These are phyloP conservation scores for Drosophila oshimai DNA, from an alignment of 1,140 invertebrate species.

Conservation along the genomic window DNA sequence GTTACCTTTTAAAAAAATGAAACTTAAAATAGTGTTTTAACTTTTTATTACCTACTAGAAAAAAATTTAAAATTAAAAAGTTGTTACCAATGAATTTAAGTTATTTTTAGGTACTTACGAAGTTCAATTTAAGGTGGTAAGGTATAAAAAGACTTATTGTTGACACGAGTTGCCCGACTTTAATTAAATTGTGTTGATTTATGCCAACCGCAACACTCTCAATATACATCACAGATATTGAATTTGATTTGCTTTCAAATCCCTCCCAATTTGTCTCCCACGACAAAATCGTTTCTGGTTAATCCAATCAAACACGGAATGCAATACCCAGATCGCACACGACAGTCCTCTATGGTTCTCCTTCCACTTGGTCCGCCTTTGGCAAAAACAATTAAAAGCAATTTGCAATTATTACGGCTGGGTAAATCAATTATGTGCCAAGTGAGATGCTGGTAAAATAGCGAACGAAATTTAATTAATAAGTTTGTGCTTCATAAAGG, in stretches of 20 bases:
- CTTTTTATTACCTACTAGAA: no score
- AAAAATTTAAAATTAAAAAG: no score
- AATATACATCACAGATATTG: not conserved
- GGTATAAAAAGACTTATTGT: no score
- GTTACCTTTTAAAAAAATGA: no score
- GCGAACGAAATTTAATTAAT: slow-evolving; percentile 66
- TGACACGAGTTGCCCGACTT: no score
- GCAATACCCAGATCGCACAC: not conserved
- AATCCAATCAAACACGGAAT: slow-evolving; percentile 27
- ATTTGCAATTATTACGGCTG: slow-evolving; percentile 69
- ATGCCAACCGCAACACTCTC: not conserved
- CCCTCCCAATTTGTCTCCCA: not conserved
- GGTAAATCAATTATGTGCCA: slow-evolving; percentile 66
- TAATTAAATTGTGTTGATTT: not conserved
- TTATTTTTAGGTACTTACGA: no score
- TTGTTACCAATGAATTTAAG: no score
- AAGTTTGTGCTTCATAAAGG: slow-evolving; percentile 57
- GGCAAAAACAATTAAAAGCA: slow-evolving; percentile 69
- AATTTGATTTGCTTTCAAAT: slow-evolving; percentile 11
- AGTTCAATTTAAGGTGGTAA: no score
- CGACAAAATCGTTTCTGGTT: slow-evolving; percentile 5
- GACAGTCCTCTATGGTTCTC: not conserved
- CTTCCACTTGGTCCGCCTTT: slow-evolving; percentile 19
- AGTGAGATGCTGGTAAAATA: slow-evolving; percentile 35
- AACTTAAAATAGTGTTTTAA: no score